phyloP scores from a whole-genome alignment of 1,140 invertebrate genomes.

The Diorhabda carinulata region DNA sequence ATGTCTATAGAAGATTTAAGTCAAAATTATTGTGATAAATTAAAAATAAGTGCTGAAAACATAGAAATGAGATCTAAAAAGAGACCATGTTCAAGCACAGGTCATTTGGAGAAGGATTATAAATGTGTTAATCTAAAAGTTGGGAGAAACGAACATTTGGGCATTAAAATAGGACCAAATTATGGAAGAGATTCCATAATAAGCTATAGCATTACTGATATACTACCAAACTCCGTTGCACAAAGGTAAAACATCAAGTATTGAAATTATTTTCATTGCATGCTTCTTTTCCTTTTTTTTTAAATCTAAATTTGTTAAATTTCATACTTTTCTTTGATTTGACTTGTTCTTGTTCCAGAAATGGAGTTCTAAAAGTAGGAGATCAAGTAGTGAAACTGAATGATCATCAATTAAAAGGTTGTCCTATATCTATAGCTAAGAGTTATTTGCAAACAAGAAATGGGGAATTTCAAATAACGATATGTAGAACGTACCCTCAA shows the following conservation, averaged over 20 bases:
- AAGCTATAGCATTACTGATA: constrained; percentile 58
- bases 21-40: constrained; percentile 20
- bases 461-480: constrained; percentile 40
- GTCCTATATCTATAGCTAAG: constrained; percentile 56
- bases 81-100: not conserved
- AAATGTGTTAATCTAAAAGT: constrained; percentile 51
- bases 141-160: constrained; percentile 52
- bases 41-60: constrained; percentile 18
- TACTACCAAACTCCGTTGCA: constrained; percentile 56
- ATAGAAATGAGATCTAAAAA: not conserved
- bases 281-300: no score
- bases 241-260: constrained; percentile 48
- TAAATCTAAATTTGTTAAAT: not conserved
- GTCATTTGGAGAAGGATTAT: constrained; percentile 39
- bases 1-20: constrained; percentile 24
- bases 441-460: constrained; percentile 29
- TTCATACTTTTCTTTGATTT: not conserved
- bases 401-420: constrained; percentile 69
- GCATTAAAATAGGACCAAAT: constrained; percentile 58
- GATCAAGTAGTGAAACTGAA: constrained; percentile 85
- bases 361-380: constrained; percentile 70
- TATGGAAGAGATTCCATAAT: constrained; percentile 45
- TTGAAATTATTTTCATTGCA: no score
- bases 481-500: constrained; percentile 26
- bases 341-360: constrained; percentile 51